phyloP scores from a whole-genome alignment of 2,797 vertebrate genomes.

The Pelobates cultripes region DNA sequence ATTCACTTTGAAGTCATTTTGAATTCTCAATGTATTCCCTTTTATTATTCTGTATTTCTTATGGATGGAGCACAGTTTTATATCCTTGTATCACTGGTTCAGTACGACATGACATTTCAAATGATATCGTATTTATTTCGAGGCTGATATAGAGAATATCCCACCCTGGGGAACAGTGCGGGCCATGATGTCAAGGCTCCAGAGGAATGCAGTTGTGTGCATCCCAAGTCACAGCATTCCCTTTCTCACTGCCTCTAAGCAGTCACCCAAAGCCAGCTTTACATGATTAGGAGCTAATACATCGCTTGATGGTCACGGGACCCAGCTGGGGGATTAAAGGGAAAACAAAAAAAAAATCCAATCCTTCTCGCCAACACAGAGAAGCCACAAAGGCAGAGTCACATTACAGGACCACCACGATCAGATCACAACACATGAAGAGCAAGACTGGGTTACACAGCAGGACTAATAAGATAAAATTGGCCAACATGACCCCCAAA shows the following conservation, averaged over 20 bases:
- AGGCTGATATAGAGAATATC: not conserved
- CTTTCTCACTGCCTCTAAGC: conserved; percentile 27
- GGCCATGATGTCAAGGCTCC: conserved; percentile 19
- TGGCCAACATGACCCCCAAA: conserved; percentile 8
- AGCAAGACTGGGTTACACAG: conserved; percentile 45
- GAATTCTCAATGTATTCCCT: too few species aligned
- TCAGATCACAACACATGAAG: conserved; percentile 34
- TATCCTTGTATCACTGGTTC: too few species aligned
- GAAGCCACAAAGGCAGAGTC: conserved; percentile 43
- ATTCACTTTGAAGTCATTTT: too few species aligned
- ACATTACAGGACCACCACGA: conserved; percentile 47
- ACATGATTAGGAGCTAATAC: conserved; percentile 73
- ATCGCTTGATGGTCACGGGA: conserved; percentile 70
- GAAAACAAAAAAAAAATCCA: conserved; percentile 46
- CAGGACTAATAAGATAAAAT: not conserved
- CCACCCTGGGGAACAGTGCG: not conserved
- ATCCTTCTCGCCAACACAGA: conserved; percentile 22
- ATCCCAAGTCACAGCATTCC: conserved; percentile 37
- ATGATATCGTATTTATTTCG: not conserved
- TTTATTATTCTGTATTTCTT: too few species aligned
- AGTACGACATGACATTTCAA: too few species aligned
- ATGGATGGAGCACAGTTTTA: too few species aligned
- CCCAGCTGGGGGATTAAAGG: conserved; percentile 62
- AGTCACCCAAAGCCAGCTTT: conserved; percentile 71
- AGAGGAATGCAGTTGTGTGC: conserved; percentile 34